Percentiles rank a stretch among this genome's conserved stretches.
Evolutionary conservation across 2,113 vertebrate genomes (phyloP).

Genomic region (Pipa parva): DNA sequence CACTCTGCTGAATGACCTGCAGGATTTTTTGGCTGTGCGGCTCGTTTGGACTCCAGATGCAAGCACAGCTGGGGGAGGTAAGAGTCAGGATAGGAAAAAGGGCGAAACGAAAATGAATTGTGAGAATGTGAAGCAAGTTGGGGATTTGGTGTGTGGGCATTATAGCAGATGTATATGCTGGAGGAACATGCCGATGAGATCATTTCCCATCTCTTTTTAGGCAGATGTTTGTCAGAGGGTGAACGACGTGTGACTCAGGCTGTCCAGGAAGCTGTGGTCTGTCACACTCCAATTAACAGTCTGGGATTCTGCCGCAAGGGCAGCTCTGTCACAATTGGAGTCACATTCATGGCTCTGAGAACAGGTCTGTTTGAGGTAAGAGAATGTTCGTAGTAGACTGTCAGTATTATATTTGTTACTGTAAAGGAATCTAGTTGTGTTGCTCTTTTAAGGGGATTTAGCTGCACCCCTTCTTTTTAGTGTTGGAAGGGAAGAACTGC

Average conservation of each 20-base stretch:
- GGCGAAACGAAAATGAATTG: no score
- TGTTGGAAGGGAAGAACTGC: not conserved
- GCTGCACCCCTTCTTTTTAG: not conserved
- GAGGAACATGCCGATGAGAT: no score
- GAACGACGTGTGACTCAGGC: slow-evolving; percentile 55
- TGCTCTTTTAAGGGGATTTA: not conserved
- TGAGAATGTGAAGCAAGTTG: no score
- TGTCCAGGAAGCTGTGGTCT: slow-evolving; percentile 58
- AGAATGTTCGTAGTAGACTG: no score
- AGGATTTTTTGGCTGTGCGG: slow-evolving; percentile 89
- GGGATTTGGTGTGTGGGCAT: no score
- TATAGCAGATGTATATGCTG: no score
- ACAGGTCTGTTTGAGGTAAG: slow-evolving; percentile 84
- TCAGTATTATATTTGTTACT: not conserved
- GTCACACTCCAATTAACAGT: slow-evolving; percentile 66
- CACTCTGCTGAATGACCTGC: slow-evolving; percentile 87
- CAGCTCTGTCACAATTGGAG: slow-evolving; percentile 80
- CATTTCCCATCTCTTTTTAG: slow-evolving; percentile 37
- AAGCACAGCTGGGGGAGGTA: slow-evolving; percentile 45
- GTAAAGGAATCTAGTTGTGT: not conserved
- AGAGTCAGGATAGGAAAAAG: not conserved
- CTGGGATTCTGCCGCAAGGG: slow-evolving; percentile 84
- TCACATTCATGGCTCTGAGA: slow-evolving; percentile 84
- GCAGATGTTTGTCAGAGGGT: slow-evolving; percentile 55
- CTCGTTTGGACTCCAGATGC: slow-evolving; percentile 89